Conservation (phyloP, 2,888 invertebrate genomes). For the Zelleria hepariella region DNA sequence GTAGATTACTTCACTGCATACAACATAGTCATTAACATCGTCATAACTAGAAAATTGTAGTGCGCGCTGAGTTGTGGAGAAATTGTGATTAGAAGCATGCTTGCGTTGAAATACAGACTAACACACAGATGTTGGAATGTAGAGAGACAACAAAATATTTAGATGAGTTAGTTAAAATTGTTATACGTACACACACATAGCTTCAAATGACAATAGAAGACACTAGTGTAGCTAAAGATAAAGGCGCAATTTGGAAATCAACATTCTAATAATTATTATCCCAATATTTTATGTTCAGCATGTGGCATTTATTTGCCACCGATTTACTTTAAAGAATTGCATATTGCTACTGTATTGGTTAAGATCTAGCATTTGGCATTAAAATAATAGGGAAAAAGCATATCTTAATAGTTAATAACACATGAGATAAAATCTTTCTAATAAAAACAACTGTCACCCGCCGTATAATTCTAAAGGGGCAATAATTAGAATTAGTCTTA, state of each 20-base stretch:
- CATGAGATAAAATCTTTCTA: neutral
- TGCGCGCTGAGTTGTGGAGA: neutral
- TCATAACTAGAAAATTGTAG: neutral
- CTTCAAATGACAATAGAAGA: neutral
- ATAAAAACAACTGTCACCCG: neutral
- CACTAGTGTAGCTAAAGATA: neutral
- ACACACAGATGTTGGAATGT: slow-evolving; percentile 13
- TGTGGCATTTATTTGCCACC: neutral
- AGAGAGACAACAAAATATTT: slow-evolving; percentile 3
- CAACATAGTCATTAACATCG: no score
- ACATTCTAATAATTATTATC: no score
- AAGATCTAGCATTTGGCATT: slow-evolving; percentile 46
- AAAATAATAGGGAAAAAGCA: slow-evolving; percentile 26
- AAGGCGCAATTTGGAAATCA: neutral
- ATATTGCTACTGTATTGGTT: slow-evolving; percentile 1
- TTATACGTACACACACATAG: neutral
- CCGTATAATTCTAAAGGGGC: neutral
- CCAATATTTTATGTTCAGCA: no score
- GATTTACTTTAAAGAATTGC: neutral
- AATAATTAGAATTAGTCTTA: neutral
- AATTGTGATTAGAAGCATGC: neutral
- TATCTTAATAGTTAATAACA: slow-evolving; percentile 19
- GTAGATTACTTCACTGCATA: neutral
- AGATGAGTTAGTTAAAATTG: neutral
- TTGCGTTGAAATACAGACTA: neutral